Evolutionary conservation across 2,888 invertebrate species (phyloP).

Genomic region (Eilema griseolum): DNA sequence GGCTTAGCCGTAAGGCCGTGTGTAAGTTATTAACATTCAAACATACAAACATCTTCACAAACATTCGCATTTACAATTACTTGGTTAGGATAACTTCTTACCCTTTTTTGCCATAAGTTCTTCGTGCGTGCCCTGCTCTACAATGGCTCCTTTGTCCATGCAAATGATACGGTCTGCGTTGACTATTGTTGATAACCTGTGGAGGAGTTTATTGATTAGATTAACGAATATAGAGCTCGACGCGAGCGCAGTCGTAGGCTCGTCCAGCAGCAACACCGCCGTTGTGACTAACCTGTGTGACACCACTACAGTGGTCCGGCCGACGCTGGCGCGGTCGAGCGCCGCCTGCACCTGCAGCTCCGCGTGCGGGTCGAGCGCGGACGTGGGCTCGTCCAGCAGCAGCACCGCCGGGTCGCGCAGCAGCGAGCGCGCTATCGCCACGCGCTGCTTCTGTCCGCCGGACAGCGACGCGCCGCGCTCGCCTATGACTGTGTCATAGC

Average conservation of each 20-base stretch:
- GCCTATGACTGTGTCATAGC: constrained; percentile 93
- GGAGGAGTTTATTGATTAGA: constrained; percentile 18
- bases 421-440: constrained; percentile 94
- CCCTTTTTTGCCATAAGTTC: constrained; percentile 90
- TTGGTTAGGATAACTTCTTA: constrained; percentile 45
- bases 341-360: constrained; percentile 94
- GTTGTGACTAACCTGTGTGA: constrained; percentile 85
- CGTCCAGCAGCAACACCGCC: too few relatives aligned
- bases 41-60: too few relatives aligned
- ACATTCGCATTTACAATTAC: too few relatives aligned
- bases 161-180: constrained; percentile 91
- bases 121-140: constrained; percentile 92
- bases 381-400: constrained; percentile 93
- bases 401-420: constrained; percentile 91
- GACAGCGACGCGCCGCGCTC: constrained; percentile 93
- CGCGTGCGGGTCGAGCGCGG: constrained; percentile 93
- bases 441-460: constrained; percentile 94
- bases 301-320: constrained; percentile 91
- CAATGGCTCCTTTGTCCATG: constrained; percentile 90
- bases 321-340: constrained; percentile 89
- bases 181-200: constrained; percentile 89
- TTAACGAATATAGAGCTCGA: not conserved
- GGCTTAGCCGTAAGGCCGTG: too few relatives aligned
- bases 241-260: too few relatives aligned
- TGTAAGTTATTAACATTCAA: too few relatives aligned